Conservation (phyloP, 2,113 vertebrate species). For the Turnix velox region DNA sequence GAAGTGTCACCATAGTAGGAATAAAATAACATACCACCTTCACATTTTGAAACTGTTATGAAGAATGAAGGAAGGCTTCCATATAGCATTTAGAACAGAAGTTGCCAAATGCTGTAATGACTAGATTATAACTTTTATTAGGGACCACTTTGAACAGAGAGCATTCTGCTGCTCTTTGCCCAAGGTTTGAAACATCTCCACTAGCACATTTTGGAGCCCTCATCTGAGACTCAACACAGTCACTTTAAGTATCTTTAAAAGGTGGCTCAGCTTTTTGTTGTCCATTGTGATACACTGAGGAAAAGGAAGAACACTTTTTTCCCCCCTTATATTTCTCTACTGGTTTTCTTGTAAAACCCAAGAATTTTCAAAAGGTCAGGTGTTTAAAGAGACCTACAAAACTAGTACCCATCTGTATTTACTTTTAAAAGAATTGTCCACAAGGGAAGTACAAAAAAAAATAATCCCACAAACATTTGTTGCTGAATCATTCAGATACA, state of each 20-base stretch:
- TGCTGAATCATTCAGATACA: constrained; percentile 11
- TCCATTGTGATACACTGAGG: background rate
- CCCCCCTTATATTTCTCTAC: accelerated
- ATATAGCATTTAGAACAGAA: background rate
- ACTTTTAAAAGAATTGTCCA: background rate
- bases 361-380: background rate
- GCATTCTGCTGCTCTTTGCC: background rate
- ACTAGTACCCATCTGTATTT: background rate
- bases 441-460: background rate
- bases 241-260: background rate
- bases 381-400: background rate
- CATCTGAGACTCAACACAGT: background rate
- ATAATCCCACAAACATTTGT: background rate
- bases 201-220: background rate
- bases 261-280: background rate
- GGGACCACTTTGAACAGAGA: background rate
- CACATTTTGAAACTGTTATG: background rate
- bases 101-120: background rate
- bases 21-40: background rate
- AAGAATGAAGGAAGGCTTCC: background rate
- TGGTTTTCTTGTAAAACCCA: background rate
- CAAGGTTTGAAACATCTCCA: background rate
- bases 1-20: background rate
- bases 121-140: background rate
- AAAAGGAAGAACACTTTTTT: background rate